Percentiles rank a stretch among this genome's conserved stretches.
These are phyloP conservation scores for Sebastes trivittatus DNA, from an alignment of 2,797 vertebrate species.

Conservation along the genomic window DNA sequence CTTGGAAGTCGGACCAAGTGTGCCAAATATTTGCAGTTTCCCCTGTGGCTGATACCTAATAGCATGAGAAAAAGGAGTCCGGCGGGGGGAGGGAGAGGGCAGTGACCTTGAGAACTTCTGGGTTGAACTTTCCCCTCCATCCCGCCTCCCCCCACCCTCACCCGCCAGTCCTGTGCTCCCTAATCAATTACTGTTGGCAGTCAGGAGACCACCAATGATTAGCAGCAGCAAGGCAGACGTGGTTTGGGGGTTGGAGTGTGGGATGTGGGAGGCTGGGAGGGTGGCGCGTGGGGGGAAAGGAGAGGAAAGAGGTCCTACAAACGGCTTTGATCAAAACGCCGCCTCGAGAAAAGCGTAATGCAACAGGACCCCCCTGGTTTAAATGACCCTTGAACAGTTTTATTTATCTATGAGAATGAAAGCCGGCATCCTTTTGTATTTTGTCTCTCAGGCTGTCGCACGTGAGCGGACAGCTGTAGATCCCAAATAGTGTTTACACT, in stretches of 20 bases:
- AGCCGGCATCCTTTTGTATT: constrained; percentile 55
- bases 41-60: constrained; percentile 79
- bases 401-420: constrained; percentile 67
- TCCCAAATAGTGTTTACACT: constrained; percentile 52
- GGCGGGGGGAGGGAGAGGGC: constrained; percentile 61
- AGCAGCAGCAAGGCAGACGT: constrained; percentile 73
- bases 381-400: constrained; percentile 67
- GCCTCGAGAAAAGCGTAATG: constrained; percentile 59
- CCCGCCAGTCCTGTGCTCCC: constrained; percentile 70
- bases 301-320: constrained; percentile 55
- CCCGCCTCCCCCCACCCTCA: constrained; percentile 1
- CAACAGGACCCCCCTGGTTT: constrained; percentile 57
- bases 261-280: constrained; percentile 40
- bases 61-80: constrained; percentile 80
- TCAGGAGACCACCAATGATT: constrained; percentile 85
- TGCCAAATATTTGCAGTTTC: constrained; percentile 79
- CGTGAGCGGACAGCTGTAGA: constrained; percentile 38
- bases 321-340: constrained; percentile 76
- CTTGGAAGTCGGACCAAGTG: constrained; percentile 67
- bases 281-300: constrained; percentile 23
- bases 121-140: constrained; percentile 78
- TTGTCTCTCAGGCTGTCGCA: constrained; percentile 15
- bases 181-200: constrained; percentile 86
- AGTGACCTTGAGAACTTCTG: constrained; percentile 81
- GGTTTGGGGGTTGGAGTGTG: constrained; percentile 56